Evolutionary conservation across 2,113 vertebrate genomes (phyloP).

Genomic region (Rhinogobius similis): DNA sequence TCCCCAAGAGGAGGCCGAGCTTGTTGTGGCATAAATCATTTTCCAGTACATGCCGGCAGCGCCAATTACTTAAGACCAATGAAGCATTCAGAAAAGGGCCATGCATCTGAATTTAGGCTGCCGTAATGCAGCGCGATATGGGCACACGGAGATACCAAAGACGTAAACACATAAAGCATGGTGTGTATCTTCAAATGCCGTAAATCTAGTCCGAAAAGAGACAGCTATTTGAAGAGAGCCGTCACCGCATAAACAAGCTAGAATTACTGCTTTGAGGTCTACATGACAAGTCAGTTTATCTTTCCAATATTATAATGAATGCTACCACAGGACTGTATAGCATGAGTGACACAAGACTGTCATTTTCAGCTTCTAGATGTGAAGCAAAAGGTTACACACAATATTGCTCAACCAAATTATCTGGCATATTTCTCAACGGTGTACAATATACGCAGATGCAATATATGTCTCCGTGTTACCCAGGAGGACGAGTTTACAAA

Average conservation of each 20-base stretch:
- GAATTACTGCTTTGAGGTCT: not conserved
- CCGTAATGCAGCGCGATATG: not conserved
- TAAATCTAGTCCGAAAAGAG: not conserved
- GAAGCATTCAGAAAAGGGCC: conserved; percentile 19
- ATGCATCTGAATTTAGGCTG: not conserved
- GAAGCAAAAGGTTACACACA: not conserved
- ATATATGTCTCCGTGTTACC: not conserved
- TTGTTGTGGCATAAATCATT: conserved; percentile 58
- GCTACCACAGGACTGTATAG: not conserved
- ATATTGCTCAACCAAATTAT: not conserved
- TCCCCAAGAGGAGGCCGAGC: conserved; percentile 37
- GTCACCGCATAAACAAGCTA: not conserved
- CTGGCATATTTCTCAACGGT: too few relatives aligned
- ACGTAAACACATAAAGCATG: not conserved
- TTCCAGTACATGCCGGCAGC: conserved; percentile 26
- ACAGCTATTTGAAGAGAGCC: not conserved
- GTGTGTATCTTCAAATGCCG: not conserved
- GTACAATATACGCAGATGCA: too few relatives aligned
- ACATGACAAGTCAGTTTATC: conserved; percentile 12
- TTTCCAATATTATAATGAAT: conserved; percentile 1
- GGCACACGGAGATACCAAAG: not conserved
- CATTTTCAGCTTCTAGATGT: not conserved
- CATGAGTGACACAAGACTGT: not conserved
- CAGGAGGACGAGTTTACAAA: not conserved
- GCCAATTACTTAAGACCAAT: conserved; percentile 62